phyloP scores from a whole-genome alignment of 2,888 invertebrate genomes.

The Tinea trinotella region DNA sequence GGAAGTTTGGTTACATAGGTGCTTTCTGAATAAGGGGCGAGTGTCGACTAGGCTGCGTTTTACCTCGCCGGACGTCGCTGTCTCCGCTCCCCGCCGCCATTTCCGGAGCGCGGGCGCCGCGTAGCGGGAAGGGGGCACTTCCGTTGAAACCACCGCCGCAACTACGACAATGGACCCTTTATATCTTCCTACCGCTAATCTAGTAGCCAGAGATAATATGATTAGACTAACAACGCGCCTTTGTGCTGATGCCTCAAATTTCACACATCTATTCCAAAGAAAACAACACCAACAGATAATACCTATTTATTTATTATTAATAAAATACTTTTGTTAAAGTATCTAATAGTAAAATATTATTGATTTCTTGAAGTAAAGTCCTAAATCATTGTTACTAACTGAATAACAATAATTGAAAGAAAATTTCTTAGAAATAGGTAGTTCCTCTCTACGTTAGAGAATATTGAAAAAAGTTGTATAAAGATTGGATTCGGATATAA shows the following conservation, averaged over 20 bases:
- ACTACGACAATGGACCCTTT: constrained; percentile 55
- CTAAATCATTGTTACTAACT: no score
- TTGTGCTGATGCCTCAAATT: constrained; percentile 23
- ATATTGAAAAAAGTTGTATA: no score
- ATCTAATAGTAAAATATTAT: no score
- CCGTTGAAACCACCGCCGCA: constrained; percentile 31
- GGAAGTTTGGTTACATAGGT: constrained; percentile 29
- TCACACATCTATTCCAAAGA: no score
- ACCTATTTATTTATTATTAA: no score
- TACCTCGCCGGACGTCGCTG: constrained; percentile 60
- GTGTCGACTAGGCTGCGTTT: constrained; percentile 34
- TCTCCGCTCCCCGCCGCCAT: constrained; percentile 62
- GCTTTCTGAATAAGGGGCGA: constrained; percentile 37
- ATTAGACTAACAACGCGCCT: constrained; percentile 37
- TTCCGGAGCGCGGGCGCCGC: constrained; percentile 36
- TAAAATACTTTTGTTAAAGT: no score
- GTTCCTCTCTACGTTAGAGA: no score
- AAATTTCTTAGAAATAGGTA: no score
- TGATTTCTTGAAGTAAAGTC: no score
- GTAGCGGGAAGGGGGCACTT: constrained; percentile 27
- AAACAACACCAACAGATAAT: no score
- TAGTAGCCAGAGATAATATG: constrained; percentile 45
- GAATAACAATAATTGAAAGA: no score
- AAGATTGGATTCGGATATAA: no score
- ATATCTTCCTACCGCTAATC: constrained; percentile 61